phyloP scores from a whole-genome alignment of 2,797 vertebrate genomes.

The Merluccius polli region DNA sequence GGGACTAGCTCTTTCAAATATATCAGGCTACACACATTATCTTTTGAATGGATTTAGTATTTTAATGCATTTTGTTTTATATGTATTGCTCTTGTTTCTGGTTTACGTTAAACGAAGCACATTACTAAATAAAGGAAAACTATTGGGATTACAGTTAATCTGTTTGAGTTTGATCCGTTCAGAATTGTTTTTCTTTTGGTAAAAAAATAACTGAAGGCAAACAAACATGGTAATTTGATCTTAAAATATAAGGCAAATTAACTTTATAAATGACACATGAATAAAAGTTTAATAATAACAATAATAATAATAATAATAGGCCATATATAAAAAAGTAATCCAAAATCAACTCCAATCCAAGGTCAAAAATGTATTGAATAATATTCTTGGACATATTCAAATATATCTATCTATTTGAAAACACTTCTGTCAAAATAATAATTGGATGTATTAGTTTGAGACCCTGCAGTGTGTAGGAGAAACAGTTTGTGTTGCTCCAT shows the following conservation, averaged over 20 bases:
- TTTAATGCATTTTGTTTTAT: background rate
- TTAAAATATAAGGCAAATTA: no score
- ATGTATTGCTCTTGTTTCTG: background rate
- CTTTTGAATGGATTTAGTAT: background rate
- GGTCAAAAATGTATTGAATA: background rate
- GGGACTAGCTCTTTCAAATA: background rate
- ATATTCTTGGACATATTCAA: background rate
- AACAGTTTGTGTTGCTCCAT: no score
- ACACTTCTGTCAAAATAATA: no score
- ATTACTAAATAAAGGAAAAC: background rate
- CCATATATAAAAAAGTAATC: no score
- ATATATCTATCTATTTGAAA: background rate
- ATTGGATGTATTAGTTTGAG: no score
- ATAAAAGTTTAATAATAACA: no score
- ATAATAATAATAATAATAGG: no score
- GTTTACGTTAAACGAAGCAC: background rate
- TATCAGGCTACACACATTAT: background rate
- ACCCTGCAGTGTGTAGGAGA: no score
- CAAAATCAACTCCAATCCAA: no score
- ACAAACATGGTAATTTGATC: background rate
- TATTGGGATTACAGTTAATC: background rate
- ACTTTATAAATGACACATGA: no score
- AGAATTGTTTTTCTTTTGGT: background rate
- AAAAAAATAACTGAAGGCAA: background rate
- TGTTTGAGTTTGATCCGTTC: background rate